phyloP scores from a whole-genome alignment of 1,140 invertebrate genomes.

The Pogonomyrmex californicus region DNA sequence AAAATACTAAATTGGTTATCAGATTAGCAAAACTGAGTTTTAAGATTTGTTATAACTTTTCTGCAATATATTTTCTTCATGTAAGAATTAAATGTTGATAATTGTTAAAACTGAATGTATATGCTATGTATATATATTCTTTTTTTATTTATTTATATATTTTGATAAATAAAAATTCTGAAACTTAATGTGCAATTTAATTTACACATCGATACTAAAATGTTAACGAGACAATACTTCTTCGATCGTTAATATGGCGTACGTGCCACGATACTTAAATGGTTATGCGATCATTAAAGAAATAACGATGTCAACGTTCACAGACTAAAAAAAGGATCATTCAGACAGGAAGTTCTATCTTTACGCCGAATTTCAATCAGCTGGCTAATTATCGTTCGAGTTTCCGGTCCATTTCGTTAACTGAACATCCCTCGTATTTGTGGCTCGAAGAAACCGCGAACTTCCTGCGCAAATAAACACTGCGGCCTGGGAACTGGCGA shows the following conservation, averaged over 20 bases:
- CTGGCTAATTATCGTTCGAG: slow-evolving; percentile 20
- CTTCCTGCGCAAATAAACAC: slow-evolving; percentile 37
- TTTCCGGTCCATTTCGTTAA: slow-evolving; percentile 64
- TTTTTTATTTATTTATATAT: not conserved
- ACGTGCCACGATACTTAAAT: slow-evolving; percentile 45
- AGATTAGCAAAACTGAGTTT: not conserved
- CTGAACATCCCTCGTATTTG: not conserved
- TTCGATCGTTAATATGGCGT: not conserved
- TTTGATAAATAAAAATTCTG: not conserved
- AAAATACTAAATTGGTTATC: not conserved
- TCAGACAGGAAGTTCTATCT: slow-evolving; percentile 69
- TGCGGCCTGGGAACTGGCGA: not conserved
- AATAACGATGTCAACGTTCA: slow-evolving; percentile 69
- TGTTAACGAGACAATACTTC: slow-evolving; percentile 22
- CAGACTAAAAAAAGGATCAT: slow-evolving; percentile 66
- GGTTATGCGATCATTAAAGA: slow-evolving; percentile 40
- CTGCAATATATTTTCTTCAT: not conserved
- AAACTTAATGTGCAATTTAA: not conserved
- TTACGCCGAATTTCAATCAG: slow-evolving; percentile 76
- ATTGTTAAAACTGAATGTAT: not conserved
- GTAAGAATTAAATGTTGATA: not conserved
- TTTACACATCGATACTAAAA: not conserved
- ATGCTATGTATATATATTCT: not conserved
- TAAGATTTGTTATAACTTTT: not conserved
- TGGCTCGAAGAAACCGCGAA: slow-evolving; percentile 25